Base-by-base conservation (phyloP, 2,888 invertebrate genomes). In the Tubiluchus corallicola region DNA sequence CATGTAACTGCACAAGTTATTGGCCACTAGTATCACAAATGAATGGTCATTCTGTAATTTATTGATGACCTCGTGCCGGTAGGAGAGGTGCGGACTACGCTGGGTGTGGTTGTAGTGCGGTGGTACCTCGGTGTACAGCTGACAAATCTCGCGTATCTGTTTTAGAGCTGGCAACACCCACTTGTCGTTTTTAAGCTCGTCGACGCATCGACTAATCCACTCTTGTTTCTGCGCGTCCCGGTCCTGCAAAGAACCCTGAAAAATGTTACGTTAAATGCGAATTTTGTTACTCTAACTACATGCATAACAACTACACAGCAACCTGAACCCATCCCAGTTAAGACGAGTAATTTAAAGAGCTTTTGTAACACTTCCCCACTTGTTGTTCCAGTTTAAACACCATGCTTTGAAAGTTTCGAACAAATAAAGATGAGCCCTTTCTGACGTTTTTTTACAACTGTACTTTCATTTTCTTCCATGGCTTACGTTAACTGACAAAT, bases 131-230 rank as follows among this genome's bases (percentile, higher is more conserved):
- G 65, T 65, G 62, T 92, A 94, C 53, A 92, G 71, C 58, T 82
- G 81, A 64, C 92, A 92, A 53, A 94, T 92, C 65, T 94, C 92
- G 21, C 83, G 74, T 63, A 94, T 92, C 67, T 92, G 82, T 63
- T 92, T 90, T 50, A 94, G 68, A 3, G 92, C 88, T 1, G 94
- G 92, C 54, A 94, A 64, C 17, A 84, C 92, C 92, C 92, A 94
- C 43, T 64, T 62, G 43, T 66, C 53, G 43, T 74, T 76, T 62
- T 83, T 82, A 47, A 94, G 65, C 64, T 94, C 92, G 52, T 87
- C 87, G n/a, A 94, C 88, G 62, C 92, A 87, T 67, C 84, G 84
- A 59, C 88, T 83, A 48, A 94, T 69, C 92, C 92, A 94, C 48
- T 82, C 76, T 13, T 85, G 82, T 68, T 94, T 94, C 65, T 92